Conservation (phyloP, 2,113 vertebrate genomes). For the Gadus macrocephalus region DNA sequence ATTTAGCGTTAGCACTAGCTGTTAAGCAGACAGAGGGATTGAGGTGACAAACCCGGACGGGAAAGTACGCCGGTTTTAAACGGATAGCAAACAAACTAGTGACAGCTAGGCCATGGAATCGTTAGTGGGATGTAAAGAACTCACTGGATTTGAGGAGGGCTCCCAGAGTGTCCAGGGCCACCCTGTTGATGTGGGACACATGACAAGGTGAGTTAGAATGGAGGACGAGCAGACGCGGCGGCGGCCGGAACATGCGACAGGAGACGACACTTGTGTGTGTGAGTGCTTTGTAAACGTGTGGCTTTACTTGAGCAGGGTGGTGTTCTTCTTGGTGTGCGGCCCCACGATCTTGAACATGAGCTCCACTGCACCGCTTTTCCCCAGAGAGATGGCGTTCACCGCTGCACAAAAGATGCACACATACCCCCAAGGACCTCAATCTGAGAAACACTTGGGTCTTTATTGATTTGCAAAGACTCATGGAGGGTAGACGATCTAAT, state of each 20-base stretch:
- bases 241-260: background rate
- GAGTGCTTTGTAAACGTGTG: background rate
- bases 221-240: constrained; percentile 5
- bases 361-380: constrained; percentile 90
- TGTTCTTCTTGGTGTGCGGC: constrained; percentile 93
- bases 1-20: no score
- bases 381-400: constrained; percentile 92
- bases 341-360: constrained; percentile 90
- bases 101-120: no score
- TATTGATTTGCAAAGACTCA: no score
- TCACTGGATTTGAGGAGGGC: constrained; percentile 98
- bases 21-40: no score
- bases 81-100: no score
- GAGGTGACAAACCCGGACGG: no score
- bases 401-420: constrained; percentile 64
- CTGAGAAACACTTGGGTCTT: no score
- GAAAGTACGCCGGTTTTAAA: no score
- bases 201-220: constrained; percentile 29
- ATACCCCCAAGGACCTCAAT: background rate
- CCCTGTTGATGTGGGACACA: constrained; percentile 78
- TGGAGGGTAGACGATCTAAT: no score
- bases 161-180: constrained; percentile 93
- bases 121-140: constrained; percentile 54
- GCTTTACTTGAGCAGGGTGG: constrained; percentile 89
- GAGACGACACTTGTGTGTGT: background rate